Evolutionary conservation across 2,888 invertebrate genomes (phyloP), one percentile per base, ranked within the genome.

Genomic region (Dicycla oo): DNA sequence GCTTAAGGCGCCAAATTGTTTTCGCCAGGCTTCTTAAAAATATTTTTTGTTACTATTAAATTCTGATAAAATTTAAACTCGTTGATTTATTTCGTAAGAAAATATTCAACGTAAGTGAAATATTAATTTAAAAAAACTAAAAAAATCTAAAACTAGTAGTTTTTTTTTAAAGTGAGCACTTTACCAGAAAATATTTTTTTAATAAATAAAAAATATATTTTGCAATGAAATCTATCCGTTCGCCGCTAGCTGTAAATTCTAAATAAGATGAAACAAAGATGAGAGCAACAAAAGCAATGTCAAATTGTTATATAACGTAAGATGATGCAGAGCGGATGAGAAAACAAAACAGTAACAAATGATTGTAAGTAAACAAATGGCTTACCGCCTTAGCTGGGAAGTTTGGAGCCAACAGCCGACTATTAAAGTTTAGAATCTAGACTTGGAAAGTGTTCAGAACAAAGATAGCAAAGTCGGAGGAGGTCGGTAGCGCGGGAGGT

Each of bases 371-470:
- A 91, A 91, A 90, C 86, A 91, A 90, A 87, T 86, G 75, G 85
- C 94, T 94, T 92, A 94, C 94, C 94, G 89, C 88, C 86, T 91
- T 85, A 82, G 89, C 75, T 74, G 89, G 77, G 88, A 88, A 88
- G 90, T 86, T 82, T 87, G 85, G 63, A 87, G 88, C 73, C 70
- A 83, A 80, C 82, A 84, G 82, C 79, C 73, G 75, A 75, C 83
- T 84, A 83, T 85, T 79, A 88, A 90, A 91, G 87, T 91, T 91
- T 89, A 78, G 80, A 84, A 81, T 81, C 67, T 75, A 82, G 84
- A 81, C 78, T 80, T 78, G 76, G 74, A 81, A 88, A 86, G 77
- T 77, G 76, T 73, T 80, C 57, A 76, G 75, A 86, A 84, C 83
- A 82, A 80, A 85, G 83, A 82, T 82, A 83, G 69, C 78, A 74